A percentile compares a stretch with the other conserved stretches of the same genome.
Conservation (phyloP, 2,113 vertebrate species). For the Colossoma macropomum region DNA sequence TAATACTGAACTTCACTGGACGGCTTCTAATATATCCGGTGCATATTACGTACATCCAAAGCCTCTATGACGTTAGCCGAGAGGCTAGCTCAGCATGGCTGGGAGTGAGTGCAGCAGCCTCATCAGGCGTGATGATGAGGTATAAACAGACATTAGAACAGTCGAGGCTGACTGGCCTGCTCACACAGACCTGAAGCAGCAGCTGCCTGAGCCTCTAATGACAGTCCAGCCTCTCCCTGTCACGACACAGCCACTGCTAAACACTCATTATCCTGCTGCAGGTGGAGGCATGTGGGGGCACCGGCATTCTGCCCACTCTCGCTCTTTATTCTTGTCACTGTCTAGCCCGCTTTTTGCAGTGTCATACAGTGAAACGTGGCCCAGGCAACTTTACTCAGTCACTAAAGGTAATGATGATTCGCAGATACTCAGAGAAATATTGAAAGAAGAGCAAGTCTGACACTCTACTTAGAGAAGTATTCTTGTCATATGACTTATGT, state of each 20-base stretch:
- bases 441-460: background rate
- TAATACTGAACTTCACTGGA: conserved; percentile 40
- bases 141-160: conserved; percentile 77
- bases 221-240: conserved; percentile 70
- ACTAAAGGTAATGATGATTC: background rate
- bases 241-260: conserved; percentile 70
- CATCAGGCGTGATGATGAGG: conserved; percentile 76
- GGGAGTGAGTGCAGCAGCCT: conserved; percentile 54
- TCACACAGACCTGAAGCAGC: conserved; percentile 71
- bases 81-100: conserved; percentile 38
- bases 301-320: conserved; percentile 4
- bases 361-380: background rate
- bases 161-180: conserved; percentile 67
- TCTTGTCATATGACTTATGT: background rate
- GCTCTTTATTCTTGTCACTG: background rate
- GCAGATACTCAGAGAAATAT: background rate
- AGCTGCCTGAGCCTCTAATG: conserved; percentile 75
- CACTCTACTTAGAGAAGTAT: background rate
- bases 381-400: background rate
- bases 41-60: conserved; percentile 44
- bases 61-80: conserved; percentile 43
- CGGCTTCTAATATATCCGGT: conserved; percentile 42
- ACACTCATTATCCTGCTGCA: conserved; percentile 77
- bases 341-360: background rate
- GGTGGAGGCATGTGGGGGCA: conserved; percentile 69